Base-by-base conservation (phyloP, 2,113 vertebrate species). In the Empidonax traillii region DNA sequence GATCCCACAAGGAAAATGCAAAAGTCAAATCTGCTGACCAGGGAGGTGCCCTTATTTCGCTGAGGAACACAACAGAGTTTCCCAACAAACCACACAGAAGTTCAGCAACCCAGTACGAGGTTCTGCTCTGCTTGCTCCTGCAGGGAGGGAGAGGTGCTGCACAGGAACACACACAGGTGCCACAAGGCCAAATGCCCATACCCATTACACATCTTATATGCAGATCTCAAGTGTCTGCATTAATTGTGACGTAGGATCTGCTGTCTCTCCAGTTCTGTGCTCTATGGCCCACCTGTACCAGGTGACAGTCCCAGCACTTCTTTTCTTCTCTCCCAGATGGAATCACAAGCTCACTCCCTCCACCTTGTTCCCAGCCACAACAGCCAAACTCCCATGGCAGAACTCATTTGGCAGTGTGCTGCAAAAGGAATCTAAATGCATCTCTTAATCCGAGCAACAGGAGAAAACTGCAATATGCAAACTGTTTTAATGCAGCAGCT, bases 191-290 rank as follows among this genome's bases (percentile, higher is more conserved):
- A 75, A 25, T 23, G 20, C 43, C 18, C 33, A 3, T 30, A 71
- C 12, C 21, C 0, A 0, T 24, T 27, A 43, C 2, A 5, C 22
- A 77, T 24, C 59, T 39, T 21, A 41, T 15, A 22, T 0, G 9
- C 37, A 71, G 65, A 59, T 71, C 56, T 55, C 61, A 56, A 31
- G 23, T 3, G 33, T 23, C 43, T 30, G 21, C 52, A 27, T 21
- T 23, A 65, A 39, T 4, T 31, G 37, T 6, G 30, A 49, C 5
- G 25, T 2, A 61, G 51, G 59, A 91, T 8, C 44, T 85, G 19
- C 58, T 44, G 19, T 31, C 15, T n/a, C 73, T 25, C 44, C 49
- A 61, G 0, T 15, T 56, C 35, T 46, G 39, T 61, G 46, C 20
- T 41, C 55, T 37, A 8, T 15, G 37, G 51, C 9, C 30, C n/a